Evolutionary conservation across 2,888 invertebrate species (phyloP).

Genomic region (Ametastegia equiseti): DNA sequence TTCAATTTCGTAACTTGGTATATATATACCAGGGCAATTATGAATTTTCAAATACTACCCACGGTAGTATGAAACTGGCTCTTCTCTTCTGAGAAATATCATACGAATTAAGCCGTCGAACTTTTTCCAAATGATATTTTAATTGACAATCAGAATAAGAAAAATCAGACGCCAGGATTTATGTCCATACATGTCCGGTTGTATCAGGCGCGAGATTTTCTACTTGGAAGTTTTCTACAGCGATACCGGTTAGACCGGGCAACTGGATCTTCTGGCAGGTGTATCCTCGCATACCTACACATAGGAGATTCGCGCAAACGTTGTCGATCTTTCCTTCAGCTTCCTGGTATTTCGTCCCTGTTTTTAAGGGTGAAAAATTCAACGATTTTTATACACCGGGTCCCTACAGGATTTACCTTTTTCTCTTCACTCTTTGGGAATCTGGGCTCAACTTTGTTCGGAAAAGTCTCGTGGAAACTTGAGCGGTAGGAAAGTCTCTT

Average conservation of each 20-base stretch:
- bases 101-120: background rate
- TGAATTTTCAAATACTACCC: constrained; percentile 21
- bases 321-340: background rate
- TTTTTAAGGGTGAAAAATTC: constrained; percentile 8
- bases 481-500: constrained; percentile 22
- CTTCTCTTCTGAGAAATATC: background rate
- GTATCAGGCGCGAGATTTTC: constrained; percentile 22
- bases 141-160: constrained; percentile 16
- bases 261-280: constrained; percentile 40
- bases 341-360: constrained; percentile 6
- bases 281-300: constrained; percentile 28
- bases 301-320: constrained; percentile 24
- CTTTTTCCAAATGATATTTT: background rate
- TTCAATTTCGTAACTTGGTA: constrained; percentile 15
- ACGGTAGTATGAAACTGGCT: background rate
- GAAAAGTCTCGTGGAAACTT: constrained; percentile 5
- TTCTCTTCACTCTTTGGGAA: background rate
- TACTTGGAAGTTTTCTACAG: constrained; percentile 18
- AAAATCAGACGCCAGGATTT: background rate
- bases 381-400: background rate
- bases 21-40: no score
- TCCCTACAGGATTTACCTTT: background rate
- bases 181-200: background rate
- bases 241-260: constrained; percentile 33
- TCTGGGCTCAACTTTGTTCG: constrained; percentile 10